Percentiles rank a stretch among this genome's conserved stretches.
phyloP scores from a whole-genome alignment of 2,888 invertebrate species.

The Bellardia pandia region DNA sequence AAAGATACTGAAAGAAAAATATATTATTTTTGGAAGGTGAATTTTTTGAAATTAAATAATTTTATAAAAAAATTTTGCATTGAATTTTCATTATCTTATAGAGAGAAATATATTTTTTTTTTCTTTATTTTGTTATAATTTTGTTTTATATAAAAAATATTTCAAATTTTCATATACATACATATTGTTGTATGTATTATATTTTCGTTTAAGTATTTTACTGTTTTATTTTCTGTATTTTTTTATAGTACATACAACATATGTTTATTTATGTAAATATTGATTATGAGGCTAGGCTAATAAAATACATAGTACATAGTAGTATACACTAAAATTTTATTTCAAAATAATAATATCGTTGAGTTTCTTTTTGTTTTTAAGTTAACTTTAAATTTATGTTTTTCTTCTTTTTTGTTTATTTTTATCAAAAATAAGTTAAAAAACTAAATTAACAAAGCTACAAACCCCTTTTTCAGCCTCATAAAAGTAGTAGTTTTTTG shows the following conservation, averaged over 20 bases:
- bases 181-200: constrained; percentile 49
- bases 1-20: constrained; percentile 50
- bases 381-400: constrained; percentile 45
- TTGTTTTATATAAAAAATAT: constrained; percentile 53
- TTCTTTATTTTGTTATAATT: constrained; percentile 20
- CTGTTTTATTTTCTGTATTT: not conserved
- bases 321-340: constrained; percentile 23
- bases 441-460: constrained; percentile 68
- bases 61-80: constrained; percentile 56
- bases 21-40: constrained; percentile 14
- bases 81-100: constrained; percentile 34
- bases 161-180: constrained; percentile 35
- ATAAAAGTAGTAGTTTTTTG: constrained; percentile 57
- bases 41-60: constrained; percentile 58
- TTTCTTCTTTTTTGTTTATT: constrained; percentile 18
- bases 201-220: constrained; percentile 67
- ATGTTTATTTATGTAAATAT: constrained; percentile 65
- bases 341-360: constrained; percentile 62
- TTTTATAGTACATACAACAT: constrained; percentile 61
- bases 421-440: constrained; percentile 63
- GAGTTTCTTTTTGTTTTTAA: constrained; percentile 40
- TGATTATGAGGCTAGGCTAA: constrained; percentile 47
- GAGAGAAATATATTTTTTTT: constrained; percentile 13
- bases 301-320: constrained; percentile 22
- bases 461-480: constrained; percentile 70